These are phyloP conservation scores for Lasioglossum zephyrum DNA, from an alignment of 2,888 invertebrate genomes.

Conservation along the genomic window DNA sequence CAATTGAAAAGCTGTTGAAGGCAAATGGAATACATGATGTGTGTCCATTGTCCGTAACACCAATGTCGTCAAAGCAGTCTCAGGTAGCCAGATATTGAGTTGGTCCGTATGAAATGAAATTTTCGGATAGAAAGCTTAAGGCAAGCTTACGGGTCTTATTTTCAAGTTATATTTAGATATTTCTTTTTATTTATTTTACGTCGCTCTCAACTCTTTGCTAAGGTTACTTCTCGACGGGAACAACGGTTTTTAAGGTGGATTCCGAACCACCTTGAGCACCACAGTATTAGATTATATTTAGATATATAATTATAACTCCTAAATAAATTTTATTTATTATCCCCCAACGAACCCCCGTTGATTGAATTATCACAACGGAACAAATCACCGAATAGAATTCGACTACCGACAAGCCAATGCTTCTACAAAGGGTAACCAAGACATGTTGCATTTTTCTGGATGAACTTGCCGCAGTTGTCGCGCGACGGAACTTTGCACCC, in stretches of 20 bases:
- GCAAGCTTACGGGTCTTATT: no score
- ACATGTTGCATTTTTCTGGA: slow-evolving; percentile 44
- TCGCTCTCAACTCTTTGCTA: no score
- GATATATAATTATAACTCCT: no score
- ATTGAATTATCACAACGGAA: slow-evolving; percentile 48
- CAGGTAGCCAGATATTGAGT: not conserved
- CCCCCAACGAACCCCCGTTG: not conserved
- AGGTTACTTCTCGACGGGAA: no score
- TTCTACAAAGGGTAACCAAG: slow-evolving; percentile 51
- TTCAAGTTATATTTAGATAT: no score
- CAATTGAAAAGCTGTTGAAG: not conserved
- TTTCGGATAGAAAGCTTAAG: no score
- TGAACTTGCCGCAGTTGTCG: slow-evolving; percentile 26
- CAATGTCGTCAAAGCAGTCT: not conserved
- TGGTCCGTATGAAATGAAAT: no score
- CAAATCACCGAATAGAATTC: slow-evolving; percentile 55
- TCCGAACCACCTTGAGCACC: no score
- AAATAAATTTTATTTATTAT: no score
- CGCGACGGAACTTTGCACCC: slow-evolving; percentile 39
- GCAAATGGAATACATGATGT: not conserved
- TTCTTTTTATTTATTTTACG: no score
- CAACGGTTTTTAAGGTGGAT: no score
- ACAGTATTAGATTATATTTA: no score
- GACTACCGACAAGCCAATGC: not conserved
- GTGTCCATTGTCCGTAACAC: not conserved